Conservation (phyloP, 2,888 invertebrate species). For the Coronaproctus castanopsis region DNA sequence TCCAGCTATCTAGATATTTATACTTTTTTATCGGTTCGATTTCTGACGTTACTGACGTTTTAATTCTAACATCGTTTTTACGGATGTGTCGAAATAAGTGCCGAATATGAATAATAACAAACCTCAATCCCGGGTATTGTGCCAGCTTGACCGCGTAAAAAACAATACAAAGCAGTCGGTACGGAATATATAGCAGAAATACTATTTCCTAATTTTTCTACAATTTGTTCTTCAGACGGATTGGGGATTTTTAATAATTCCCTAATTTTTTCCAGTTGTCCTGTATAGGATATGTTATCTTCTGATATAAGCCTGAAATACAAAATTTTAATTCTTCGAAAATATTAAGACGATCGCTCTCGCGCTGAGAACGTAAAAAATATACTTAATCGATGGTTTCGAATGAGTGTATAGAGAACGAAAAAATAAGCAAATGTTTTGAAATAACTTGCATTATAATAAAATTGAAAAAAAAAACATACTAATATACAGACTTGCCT, state of each 20-base stretch:
- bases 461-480: neutral
- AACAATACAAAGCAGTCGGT: slow-evolving; percentile 49
- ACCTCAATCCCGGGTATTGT: slow-evolving; percentile 30
- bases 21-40: too few relatives aligned
- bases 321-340: too few relatives aligned
- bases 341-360: too few relatives aligned
- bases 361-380: too few relatives aligned
- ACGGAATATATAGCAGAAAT: slow-evolving; percentile 45
- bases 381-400: too few relatives aligned
- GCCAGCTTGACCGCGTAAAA: slow-evolving; percentile 34
- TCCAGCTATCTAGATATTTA: too few relatives aligned
- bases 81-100: too few relatives aligned
- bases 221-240: slow-evolving; percentile 31
- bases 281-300: slow-evolving; percentile 1
- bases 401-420: too few relatives aligned
- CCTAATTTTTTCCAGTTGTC: slow-evolving; percentile 28
- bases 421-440: too few relatives aligned
- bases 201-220: slow-evolving; percentile 35
- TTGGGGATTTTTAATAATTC: slow-evolving; percentile 18
- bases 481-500: slow-evolving; percentile 1
- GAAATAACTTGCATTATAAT: neutral
- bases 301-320: too few relatives aligned
- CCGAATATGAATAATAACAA: neutral
- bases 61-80: too few relatives aligned
- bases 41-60: too few relatives aligned